phyloP scores from a whole-genome alignment of 1,140 invertebrate genomes.

The Drosophila repletoides region DNA sequence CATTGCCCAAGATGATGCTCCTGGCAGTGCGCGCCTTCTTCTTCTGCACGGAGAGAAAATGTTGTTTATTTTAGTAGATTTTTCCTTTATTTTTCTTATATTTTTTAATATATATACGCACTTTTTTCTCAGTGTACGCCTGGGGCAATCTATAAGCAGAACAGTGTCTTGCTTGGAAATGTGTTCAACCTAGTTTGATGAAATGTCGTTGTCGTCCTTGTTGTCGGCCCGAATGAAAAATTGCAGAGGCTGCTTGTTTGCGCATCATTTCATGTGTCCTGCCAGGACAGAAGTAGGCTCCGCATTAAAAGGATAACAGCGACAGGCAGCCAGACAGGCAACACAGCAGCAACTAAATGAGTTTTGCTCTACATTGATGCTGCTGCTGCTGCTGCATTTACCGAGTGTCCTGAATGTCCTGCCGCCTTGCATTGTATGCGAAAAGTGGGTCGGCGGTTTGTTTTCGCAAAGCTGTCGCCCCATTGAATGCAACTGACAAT shows the following conservation, averaged over 20 bases:
- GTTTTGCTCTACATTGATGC: constrained; percentile 53
- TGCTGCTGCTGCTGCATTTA: constrained; percentile 20
- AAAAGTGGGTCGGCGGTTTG: constrained; percentile 53
- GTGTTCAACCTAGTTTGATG: constrained; percentile 58
- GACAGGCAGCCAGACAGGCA: constrained; percentile 38
- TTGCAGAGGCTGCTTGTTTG: constrained; percentile 48
- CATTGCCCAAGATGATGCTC: not conserved
- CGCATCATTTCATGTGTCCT: constrained; percentile 43
- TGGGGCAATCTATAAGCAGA: constrained; percentile 32
- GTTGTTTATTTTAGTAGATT: no score
- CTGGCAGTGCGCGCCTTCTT: no score
- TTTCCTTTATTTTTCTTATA: no score
- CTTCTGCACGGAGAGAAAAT: no score
- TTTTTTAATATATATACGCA: no score
- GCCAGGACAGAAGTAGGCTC: constrained; percentile 26
- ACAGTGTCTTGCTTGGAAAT: constrained; percentile 27
- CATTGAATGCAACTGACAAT: constrained; percentile 45
- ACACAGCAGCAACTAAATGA: constrained; percentile 37
- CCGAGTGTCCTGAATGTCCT: constrained; percentile 24
- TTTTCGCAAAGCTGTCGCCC: constrained; percentile 42
- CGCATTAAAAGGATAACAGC: constrained; percentile 50
- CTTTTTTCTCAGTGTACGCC: not conserved
- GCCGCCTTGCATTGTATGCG: constrained; percentile 24
- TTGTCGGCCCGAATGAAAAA: constrained; percentile 40
- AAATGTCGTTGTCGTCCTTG: constrained; percentile 33